Evolutionary conservation across 1,140 invertebrate genomes (phyloP).

Genomic region (Sycophaga agraensis): DNA sequence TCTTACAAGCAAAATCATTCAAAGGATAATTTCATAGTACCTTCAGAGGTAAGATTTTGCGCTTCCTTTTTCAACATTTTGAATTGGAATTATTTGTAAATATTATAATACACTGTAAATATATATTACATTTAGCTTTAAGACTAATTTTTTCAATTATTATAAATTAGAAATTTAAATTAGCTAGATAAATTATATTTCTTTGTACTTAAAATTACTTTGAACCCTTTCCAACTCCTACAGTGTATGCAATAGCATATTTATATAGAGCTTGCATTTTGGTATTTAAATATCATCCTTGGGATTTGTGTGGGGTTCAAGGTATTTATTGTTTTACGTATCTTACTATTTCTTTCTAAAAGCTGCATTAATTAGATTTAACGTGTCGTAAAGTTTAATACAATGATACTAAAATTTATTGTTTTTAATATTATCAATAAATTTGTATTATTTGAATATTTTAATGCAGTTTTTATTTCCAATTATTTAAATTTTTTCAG

Average conservation of each 20-base stretch:
- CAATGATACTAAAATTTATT: background rate
- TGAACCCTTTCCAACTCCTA: constrained; percentile 13
- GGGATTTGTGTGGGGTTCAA: constrained; percentile 16
- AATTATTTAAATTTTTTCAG: constrained; percentile 30
- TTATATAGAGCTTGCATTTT: background rate
- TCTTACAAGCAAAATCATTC: constrained; percentile 14
- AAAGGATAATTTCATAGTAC: background rate
- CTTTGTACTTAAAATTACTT: background rate
- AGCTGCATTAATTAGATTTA: constrained; percentile 11
- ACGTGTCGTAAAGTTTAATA: too few species aligned
- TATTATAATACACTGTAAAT: too few species aligned
- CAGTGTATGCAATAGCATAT: background rate
- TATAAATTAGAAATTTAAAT: too few species aligned
- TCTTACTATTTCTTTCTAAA: background rate
- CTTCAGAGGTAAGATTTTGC: background rate
- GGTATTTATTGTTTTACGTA: constrained; percentile 2
- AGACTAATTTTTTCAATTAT: too few species aligned
- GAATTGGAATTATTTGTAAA: background rate
- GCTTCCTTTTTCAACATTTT: background rate
- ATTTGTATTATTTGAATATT: background rate
- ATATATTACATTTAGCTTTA: too few species aligned
- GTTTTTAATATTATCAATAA: background rate
- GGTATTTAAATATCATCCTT: background rate
- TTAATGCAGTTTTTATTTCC: constrained; percentile 18
- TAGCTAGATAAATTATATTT: too few species aligned